Evolutionary conservation across 2,888 invertebrate species (phyloP).

Genomic region (Magallana nippona): DNA sequence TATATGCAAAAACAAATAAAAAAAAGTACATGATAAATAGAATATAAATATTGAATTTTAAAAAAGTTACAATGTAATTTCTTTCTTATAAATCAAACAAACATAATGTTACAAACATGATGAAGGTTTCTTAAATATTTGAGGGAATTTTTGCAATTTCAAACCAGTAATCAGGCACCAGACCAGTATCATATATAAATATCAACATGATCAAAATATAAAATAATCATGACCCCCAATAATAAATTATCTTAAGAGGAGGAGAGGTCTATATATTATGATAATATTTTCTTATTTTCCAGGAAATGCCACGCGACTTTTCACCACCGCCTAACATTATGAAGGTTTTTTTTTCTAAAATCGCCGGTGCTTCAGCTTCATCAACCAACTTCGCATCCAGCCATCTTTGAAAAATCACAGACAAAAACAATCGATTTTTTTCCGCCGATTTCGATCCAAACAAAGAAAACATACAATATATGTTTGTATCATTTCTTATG

Average conservation of each 20-base stretch:
- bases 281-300: neutral
- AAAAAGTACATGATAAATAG: no score
- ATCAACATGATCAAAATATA: neutral
- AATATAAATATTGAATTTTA: no score
- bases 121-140: no score
- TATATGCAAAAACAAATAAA: no score
- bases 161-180: no score
- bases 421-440: neutral
- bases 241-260: neutral
- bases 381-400: neutral
- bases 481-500: neutral
- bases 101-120: no score
- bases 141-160: no score
- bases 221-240: neutral
- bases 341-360: neutral
- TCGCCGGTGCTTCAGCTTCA: neutral
- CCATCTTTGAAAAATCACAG: slow-evolving; percentile 16
- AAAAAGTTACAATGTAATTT: no score
- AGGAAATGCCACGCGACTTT: no score
- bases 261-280: slow-evolving; percentile 6
- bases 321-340: no score
- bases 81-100: no score
- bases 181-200: no score
- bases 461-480: neutral
- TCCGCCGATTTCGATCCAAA: neutral